Conservation (phyloP, 2,113 vertebrate species). For the Podilymbus podiceps region DNA sequence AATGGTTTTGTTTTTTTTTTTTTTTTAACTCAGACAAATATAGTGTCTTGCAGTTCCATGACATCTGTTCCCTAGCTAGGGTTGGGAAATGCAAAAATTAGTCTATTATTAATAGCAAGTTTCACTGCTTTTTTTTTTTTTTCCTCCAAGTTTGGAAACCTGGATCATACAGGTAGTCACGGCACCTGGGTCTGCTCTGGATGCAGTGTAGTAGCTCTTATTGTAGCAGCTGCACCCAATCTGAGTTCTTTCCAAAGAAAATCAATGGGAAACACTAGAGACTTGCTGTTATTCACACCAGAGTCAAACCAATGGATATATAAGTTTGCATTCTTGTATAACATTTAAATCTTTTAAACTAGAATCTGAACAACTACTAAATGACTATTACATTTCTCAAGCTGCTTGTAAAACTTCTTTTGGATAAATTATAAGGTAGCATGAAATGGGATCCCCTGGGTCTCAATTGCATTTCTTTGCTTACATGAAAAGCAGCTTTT, state of each 20-base stretch:
- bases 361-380: not conserved
- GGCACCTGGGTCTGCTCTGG: not conserved
- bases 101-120: not conserved
- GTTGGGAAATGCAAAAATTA: not conserved
- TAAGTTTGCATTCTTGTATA: not conserved
- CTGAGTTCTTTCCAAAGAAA: not conserved
- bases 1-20: not conserved
- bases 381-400: not conserved
- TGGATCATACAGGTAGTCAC: not conserved
- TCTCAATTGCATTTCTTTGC: not conserved
- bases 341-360: not conserved
- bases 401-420: not conserved
- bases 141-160: not conserved
- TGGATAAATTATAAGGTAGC: not conserved
- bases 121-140: accelerated
- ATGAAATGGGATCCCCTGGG: not conserved
- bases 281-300: not conserved
- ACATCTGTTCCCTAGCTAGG: not conserved
- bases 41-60: accelerated
- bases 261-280: not conserved
- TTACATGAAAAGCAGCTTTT: not conserved
- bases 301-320: not conserved
- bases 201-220: not conserved
- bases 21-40: not conserved
- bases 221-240: not conserved